Percentiles rank a stretch among this genome's conserved stretches.
Conservation (phyloP, 1,140 invertebrate genomes). For the Aphelenchoides avenae region DNA sequence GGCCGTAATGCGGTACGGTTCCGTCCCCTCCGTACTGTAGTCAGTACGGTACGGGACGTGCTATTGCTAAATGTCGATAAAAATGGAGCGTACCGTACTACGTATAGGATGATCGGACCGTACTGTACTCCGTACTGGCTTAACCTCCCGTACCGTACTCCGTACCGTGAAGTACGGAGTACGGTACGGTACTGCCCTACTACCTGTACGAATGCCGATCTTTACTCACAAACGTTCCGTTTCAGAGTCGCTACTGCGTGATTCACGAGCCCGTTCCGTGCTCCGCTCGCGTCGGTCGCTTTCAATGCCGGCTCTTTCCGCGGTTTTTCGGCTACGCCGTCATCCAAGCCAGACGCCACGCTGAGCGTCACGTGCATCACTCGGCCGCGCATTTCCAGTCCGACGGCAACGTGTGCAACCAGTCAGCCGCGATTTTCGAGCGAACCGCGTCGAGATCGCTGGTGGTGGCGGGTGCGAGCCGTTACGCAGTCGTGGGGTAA, state of each 20-base stretch:
- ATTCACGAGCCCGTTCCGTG: slow-evolving; percentile 26
- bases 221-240: no score
- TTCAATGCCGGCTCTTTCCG: slow-evolving; percentile 22
- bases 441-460: slow-evolving; percentile 26
- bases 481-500: slow-evolving; percentile 33
- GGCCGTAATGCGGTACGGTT: no score
- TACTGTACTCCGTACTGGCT: no score
- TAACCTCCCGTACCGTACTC: no score
- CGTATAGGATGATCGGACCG: no score
- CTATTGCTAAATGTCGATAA: no score
- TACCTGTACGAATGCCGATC: no score
- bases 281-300: not conserved
- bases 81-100: no score
- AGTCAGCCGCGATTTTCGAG: slow-evolving; percentile 38
- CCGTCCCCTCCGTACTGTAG: no score
- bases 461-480: slow-evolving; percentile 37
- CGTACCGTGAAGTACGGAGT: no score
- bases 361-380: slow-evolving; percentile 27
- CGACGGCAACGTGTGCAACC: slow-evolving; percentile 40
- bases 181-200: no score
- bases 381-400: slow-evolving; percentile 42
- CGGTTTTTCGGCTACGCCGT: slow-evolving; percentile 45
- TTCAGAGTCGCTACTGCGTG: slow-evolving; percentile 34
- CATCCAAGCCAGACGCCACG: not conserved
- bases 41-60: no score